These are phyloP conservation scores for Elaphurus davidianus DNA, from an alignment of 2,113 vertebrate genomes.

Conservation along the genomic window DNA sequence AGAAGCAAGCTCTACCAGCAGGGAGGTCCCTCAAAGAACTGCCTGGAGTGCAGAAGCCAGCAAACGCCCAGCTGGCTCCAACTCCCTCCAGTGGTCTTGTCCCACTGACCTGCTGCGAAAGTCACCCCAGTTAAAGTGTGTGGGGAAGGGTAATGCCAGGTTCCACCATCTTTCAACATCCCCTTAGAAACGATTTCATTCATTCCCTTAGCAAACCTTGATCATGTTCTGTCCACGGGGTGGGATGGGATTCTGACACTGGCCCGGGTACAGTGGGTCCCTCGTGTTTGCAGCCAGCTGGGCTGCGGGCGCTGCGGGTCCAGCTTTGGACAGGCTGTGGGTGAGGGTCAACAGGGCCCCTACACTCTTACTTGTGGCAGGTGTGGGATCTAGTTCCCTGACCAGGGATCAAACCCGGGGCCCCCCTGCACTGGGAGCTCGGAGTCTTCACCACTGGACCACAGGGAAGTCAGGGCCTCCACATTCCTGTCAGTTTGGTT, in stretches of 20 bases:
- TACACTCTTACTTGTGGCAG: background rate
- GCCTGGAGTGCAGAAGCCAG: background rate
- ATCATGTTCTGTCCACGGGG: accelerated
- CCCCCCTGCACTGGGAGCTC: background rate
- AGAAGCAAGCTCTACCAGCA: background rate
- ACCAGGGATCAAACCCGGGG: background rate
- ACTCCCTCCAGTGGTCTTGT: background rate
- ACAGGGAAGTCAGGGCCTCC: background rate
- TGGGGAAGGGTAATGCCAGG: background rate
- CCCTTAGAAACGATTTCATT: background rate
- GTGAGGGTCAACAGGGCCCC: background rate
- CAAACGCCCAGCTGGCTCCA: no score
- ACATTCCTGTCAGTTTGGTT: background rate
- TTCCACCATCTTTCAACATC: background rate
- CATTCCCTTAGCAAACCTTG: background rate
- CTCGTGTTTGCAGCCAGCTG: background rate
- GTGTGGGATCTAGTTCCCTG: background rate
- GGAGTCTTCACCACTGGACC: background rate
- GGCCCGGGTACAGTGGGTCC: no score
- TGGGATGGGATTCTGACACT: background rate
- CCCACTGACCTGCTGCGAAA: background rate
- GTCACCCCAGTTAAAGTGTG: background rate
- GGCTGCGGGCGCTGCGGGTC: accelerated
- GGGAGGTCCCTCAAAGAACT: background rate
- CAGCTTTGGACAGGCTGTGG: background rate